Base-by-base conservation (phyloP, 30 jellyfish, hydroid and myxozoan genomes). In the Catostylus mosaicus region DNA sequence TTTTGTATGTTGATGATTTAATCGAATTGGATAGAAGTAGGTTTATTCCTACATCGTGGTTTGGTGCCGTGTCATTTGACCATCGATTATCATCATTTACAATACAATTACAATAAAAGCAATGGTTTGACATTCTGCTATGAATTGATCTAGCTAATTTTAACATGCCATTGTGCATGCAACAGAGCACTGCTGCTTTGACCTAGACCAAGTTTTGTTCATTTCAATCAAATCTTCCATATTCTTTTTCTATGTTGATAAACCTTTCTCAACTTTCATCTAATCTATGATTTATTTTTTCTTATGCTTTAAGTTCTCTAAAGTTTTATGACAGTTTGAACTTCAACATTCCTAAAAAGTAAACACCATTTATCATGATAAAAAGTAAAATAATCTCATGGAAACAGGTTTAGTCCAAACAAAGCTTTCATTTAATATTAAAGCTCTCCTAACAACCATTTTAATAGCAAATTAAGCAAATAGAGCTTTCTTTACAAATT, bases 1-100 rank as follows among this genome's bases (percentile, higher is more conserved):
- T 40, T 48, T 74, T 74, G 85, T 74, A 29, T 31, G 3, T 14
- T 12, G 62, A 26, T 16, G 74, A 51, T 57, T 31, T 26, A 48
- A 27, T 51, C 75, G 34, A 51, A 46, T 74, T 68, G 37, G 74
- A 74, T 48, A 24, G 61, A 74, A 74, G 75, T 3, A 74, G 74
- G 38, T 74, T 74, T 74, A 48, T 61, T 24, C 61, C 33, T n/a
- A 38, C 60, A 20, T 34, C 37, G 85, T 51, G 75, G 50, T 20
- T 36, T 38, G 85, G 54, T 63, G 71, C 27, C 85, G 61, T 74
- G 85, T 74, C 85, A 74, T 34, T 74, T 38, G 85, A 74, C 85
- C 85, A 59, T 48, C 12, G 50, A 46, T 72, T 72, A 61, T 72
- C 56, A 60, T 33, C 48, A 1, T 23, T 72, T 72, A 16, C 83